phyloP scores from a whole-genome alignment of 2,113 vertebrate genomes.

The Psophia crepitans region DNA sequence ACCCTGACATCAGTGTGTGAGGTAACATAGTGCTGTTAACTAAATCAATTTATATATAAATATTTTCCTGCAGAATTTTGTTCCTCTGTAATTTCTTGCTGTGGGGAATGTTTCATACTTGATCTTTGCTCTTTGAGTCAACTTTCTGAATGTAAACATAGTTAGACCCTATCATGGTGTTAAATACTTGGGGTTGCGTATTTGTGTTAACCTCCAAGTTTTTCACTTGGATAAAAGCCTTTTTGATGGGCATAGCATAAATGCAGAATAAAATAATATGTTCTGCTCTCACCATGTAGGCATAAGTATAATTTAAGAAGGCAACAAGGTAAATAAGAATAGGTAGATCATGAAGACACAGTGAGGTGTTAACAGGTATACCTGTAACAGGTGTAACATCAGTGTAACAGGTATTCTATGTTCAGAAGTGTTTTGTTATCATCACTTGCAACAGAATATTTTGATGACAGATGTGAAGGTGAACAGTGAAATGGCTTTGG shows the following conservation, averaged over 20 bases:
- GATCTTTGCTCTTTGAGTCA: neutral
- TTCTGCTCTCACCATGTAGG: neutral
- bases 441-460: neutral
- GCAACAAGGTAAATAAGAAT: neutral
- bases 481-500: neutral
- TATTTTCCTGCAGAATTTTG: neutral
- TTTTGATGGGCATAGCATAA: neutral
- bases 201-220: neutral
- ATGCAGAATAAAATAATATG: neutral
- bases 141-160: neutral
- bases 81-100: neutral
- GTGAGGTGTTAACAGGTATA: neutral
- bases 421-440: neutral
- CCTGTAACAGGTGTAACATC: neutral
- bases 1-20: neutral
- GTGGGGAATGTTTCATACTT: neutral
- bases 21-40: neutral
- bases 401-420: neutral
- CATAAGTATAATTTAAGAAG: neutral
- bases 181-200: neutral
- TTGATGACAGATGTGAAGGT: neutral
- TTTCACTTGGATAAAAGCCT: neutral
- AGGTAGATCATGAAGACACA: neutral
- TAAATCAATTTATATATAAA: neutral
- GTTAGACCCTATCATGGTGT: neutral